Evolutionary conservation across 2,888 invertebrate species (phyloP).

Genomic region (Thymelicus acteon): DNA sequence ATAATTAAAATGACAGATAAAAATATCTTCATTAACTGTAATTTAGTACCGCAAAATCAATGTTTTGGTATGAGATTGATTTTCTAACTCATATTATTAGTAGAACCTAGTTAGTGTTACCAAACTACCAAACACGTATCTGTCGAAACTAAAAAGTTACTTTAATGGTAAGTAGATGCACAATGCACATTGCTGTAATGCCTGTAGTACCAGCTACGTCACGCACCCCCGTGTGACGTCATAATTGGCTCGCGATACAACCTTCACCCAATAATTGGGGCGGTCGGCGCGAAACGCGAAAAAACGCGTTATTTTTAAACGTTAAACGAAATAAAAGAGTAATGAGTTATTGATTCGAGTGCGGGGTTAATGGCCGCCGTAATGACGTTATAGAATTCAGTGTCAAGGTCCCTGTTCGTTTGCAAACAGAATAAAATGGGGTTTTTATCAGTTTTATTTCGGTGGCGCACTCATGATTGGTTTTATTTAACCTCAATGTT

Average conservation of each 20-base stretch:
- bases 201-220: constrained; percentile 40
- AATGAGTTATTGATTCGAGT: constrained; percentile 65
- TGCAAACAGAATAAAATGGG: constrained; percentile 37
- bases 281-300: constrained; percentile 56
- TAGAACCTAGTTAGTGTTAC: no score
- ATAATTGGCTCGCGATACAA: constrained; percentile 55
- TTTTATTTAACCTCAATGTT: constrained; percentile 26
- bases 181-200: background rate
- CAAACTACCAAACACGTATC: background rate
- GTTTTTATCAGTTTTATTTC: constrained; percentile 35
- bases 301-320: constrained; percentile 65
- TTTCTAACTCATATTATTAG: no score
- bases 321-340: constrained; percentile 66
- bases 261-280: constrained; percentile 65
- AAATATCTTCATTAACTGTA: no score
- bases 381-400: constrained; percentile 53
- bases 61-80: no score
- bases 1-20: no score
- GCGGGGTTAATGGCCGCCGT: constrained; percentile 56
- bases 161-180: background rate
- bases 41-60: no score
- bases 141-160: background rate
- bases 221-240: constrained; percentile 50
- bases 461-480: constrained; percentile 27
- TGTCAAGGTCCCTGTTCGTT: constrained; percentile 52